These are phyloP conservation scores for Myiagra hebetior DNA, from an alignment of 2,113 vertebrate species.

Conservation along the genomic window DNA sequence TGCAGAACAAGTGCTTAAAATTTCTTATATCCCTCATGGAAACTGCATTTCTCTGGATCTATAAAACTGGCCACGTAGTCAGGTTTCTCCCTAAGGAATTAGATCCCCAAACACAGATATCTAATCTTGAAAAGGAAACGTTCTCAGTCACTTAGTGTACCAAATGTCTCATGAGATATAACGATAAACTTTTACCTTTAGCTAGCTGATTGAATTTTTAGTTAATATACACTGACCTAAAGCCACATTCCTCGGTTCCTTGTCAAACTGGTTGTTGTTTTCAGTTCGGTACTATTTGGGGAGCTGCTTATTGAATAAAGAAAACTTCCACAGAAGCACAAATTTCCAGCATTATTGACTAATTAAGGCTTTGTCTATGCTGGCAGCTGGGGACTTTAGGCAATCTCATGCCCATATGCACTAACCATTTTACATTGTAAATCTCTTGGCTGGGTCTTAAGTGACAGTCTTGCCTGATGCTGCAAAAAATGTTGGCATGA, in stretches of 20 bases:
- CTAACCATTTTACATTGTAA: conserved; percentile 68
- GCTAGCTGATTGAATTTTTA: neutral
- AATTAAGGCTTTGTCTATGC: conserved; percentile 54
- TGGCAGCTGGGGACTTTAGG: conserved; percentile 64
- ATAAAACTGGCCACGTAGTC: neutral
- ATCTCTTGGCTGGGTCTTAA: conserved; percentile 66
- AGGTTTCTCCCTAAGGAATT: neutral
- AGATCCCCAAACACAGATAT: neutral
- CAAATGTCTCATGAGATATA: neutral
- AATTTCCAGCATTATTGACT: conserved; percentile 59
- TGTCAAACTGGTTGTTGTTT: conserved; percentile 18
- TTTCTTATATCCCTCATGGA: neutral
- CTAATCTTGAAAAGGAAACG: neutral
- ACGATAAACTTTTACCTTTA: conserved; percentile 32
- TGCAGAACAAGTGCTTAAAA: neutral
- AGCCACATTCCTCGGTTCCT: neutral
- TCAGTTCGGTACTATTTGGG: neutral
- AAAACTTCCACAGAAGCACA: conserved; percentile 26
- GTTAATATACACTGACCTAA: conserved; percentile 40
- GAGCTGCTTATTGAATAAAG: conserved; percentile 22
- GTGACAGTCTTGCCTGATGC: conserved; percentile 68
- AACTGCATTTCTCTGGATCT: neutral
- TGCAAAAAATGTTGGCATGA: conserved; percentile 62
- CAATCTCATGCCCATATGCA: conserved; percentile 63
- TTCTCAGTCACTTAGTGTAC: neutral